Base-by-base conservation (phyloP, 2,113 vertebrate species). In the Macquaria australasica region DNA sequence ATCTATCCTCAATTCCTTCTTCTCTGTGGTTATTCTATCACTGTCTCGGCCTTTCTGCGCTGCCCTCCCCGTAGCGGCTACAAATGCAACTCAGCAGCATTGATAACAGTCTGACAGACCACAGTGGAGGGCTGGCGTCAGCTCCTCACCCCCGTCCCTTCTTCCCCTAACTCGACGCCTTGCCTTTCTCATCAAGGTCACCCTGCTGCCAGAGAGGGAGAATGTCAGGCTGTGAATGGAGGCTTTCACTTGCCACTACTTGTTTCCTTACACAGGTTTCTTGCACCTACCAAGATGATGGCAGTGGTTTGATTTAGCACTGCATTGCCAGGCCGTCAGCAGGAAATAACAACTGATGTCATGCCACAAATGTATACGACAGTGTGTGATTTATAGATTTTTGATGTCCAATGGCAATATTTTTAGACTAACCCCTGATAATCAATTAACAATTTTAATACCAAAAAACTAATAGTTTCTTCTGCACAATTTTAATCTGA, bases 71-170 rank as follows among this genome's bases (percentile, higher is more conserved):
- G 4, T 28, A 25, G 21, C 0, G 25, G 59, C 87, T 73, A 78
- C 87, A 56, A 89, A 81, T 88, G 73, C 81, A 85, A 86, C 86
- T 89, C 89, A 87, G 87, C 88, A 84, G 84, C 90, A 93, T 92
- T 92, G 93, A 94, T 94, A 94, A 92, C 90, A 84, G 91, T 81
- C 90, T 95, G 94, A 93, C 93, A 93, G 89, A 84, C 84, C 86
- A 67, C 86, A 81, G 92, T 62, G 88, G 81, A 90, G 86, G 71
- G 77, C 83, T 90, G 83, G 84, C 82, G 83, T 91, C 89, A 62
- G 86, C 86, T 71, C 86, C 91, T 71, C 89, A 31, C 78, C 73
- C 85, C 77, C 82, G 21, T 71, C 41, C 78, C 69, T 70, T 51
- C 80, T 62, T 81, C 75, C 83, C 69, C 74, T 80, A 84, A 86